These are phyloP conservation scores for Cavia porcellus DNA, from an alignment of 2,113 vertebrate genomes.

Conservation along the genomic window DNA sequence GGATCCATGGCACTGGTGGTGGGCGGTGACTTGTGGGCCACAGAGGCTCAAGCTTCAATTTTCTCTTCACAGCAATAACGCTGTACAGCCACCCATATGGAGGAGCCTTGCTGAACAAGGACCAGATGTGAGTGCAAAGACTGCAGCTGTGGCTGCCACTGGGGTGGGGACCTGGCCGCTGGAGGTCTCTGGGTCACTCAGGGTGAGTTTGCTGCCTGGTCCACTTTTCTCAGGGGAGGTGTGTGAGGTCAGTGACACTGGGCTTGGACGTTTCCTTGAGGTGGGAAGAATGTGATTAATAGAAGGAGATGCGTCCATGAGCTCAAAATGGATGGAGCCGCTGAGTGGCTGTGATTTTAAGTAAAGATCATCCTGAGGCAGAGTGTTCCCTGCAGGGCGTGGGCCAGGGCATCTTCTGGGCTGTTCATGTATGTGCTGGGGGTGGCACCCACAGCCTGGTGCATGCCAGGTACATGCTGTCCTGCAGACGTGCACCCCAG, in stretches of 20 bases:
- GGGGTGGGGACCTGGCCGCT: fast-evolving
- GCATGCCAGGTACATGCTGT: background rate
- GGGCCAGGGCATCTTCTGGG: background rate
- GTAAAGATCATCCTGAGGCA: background rate
- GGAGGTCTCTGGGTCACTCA: background rate
- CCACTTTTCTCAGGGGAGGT: fast-evolving
- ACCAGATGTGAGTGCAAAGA: conserved; percentile 87
- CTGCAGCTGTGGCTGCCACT: too few relatives aligned
- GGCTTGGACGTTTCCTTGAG: background rate
- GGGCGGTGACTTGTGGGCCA: fast-evolving
- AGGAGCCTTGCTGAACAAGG: conserved; percentile 86
- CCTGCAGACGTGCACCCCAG: background rate
- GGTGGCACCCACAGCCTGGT: too few relatives aligned
- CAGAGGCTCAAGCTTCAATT: background rate
- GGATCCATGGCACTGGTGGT: too few relatives aligned
- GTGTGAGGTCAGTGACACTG: background rate
- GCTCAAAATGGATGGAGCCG: too few relatives aligned
- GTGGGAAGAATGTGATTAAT: background rate
- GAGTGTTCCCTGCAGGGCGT: background rate
- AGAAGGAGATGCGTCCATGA: fast-evolving
- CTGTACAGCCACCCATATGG: conserved; percentile 88
- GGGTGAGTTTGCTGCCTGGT: background rate
- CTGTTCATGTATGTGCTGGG: background rate
- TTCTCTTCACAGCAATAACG: conserved; percentile 84
- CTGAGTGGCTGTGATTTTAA: background rate